Evolutionary conservation across 2,113 vertebrate species (phyloP), one percentile per base, ranked within the genome.

Genomic region (Phalacrocorax brasilianus): DNA sequence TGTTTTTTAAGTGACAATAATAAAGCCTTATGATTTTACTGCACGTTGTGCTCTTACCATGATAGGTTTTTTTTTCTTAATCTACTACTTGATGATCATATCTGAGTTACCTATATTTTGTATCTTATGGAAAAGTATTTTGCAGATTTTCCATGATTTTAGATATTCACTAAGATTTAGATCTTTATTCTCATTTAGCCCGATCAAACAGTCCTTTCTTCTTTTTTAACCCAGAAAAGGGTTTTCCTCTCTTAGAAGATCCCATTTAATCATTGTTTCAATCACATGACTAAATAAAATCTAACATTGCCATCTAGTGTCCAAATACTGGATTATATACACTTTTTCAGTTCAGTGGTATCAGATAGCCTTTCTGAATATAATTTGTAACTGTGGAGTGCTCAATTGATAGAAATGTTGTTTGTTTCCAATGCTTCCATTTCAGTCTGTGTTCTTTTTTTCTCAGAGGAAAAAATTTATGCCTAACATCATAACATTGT

Each of bases 271-370:
- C 68, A 23, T 26, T 77, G 49, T 56, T 65, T 88, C 72, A 95
- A 91, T 95, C 94, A 97, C 91, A 97, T 95, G 93, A 97, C 91
- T 84, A 97, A 97, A 78, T 62, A 85, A 97, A 92, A 96, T 95
- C 92, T 89, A 89, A 92, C 77, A 96, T 61, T 97, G 96, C 95
- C 96, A 97, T 97, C 97, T 97, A 97, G 89, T 91, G 94, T 70
- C 47, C 74, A 6, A 14, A 7, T 6, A 11, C 66, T 35, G 53
- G 52, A 82, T 45, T 38, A 27, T 22, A 33, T 33, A 3, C 21
- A 28, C 5, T 24, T 32, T 4, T 80, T 52, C 7, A 93, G 58
- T 72, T 85, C 73, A 12, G 22, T 30, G 40, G n/a, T 32, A 9
- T 28, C 38, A 40, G n/a, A 21, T 22, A 63, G 28, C 14, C 52